Evolutionary conservation across 2,113 vertebrate species (phyloP), one percentile per base, ranked within the genome.

Genomic region (Nipponia nippon): DNA sequence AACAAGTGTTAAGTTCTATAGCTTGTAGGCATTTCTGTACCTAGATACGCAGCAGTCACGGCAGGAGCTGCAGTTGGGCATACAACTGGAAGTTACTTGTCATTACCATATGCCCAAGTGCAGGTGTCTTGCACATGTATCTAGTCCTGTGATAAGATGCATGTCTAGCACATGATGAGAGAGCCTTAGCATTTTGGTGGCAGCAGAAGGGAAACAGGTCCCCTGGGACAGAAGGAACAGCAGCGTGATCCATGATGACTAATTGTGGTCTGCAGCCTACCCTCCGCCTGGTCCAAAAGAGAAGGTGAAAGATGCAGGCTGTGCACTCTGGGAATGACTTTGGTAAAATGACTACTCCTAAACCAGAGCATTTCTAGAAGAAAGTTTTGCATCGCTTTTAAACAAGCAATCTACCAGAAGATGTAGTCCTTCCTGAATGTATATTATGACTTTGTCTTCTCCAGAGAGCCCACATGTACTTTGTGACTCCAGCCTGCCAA

Each of bases 201-300:
- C 66, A 84, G 67, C 34, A 44, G 53, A 92, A 80, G 26, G 18
- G 21, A 83, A 93, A 53, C 4, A 25, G 50, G 23, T 38, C 75
- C 34, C 46, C 20, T 32, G 34, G 22, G 70, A 79, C 46, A 62
- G 44, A 75, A 53, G 46, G 56, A 76, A 79, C 21, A 14, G 47
- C 52, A 71, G 20, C 0, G 0, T 49, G 42, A 89, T 34, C 25
- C 1, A 1, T 30, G 18, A 40, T 15, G 19, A 58, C 42, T 71
- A 50, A 26, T 0, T 40, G 27, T 11, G 52, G 52, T 16, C 52
- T 40, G 52, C 62, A 86, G 63, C 34, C 27, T 44, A 71, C 66
- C 12, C 42, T 53, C 30, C 4, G 0, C 47, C 46, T 63, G 12
- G 13, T 40, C 44, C 65, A 66, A 52, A 87, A 72, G 21, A 81